Conservation (phyloP, 2,797 vertebrate genomes). For the Okamejei kenojei region DNA sequence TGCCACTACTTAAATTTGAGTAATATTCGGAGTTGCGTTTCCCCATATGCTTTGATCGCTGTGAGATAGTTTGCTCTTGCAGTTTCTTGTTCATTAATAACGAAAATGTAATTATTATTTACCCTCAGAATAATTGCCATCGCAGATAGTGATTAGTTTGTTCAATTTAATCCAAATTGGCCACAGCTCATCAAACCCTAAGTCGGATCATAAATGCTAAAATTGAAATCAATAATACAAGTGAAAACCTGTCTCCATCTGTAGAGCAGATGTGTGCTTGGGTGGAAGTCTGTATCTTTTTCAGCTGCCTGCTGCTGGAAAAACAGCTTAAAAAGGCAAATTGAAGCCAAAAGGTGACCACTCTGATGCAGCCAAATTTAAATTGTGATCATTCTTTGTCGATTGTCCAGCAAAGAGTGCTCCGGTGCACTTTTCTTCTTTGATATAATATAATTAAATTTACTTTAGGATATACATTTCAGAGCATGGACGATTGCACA, state of each 20-base stretch:
- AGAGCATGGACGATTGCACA: slow-evolving; percentile 10
- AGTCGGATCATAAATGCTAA: slow-evolving; percentile 13
- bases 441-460: background rate
- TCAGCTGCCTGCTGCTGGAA: background rate
- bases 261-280: background rate
- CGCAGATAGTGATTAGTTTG: slow-evolving; percentile 26
- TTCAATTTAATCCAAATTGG: slow-evolving; percentile 28
- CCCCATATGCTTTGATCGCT: background rate
- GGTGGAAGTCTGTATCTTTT: background rate
- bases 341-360: background rate
- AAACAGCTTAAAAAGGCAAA: background rate
- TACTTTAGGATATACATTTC: background rate
- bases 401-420: background rate
- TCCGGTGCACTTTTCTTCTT: background rate
- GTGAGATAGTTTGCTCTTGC: background rate
- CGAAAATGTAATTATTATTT: slow-evolving; percentile 27
- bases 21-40: background rate
- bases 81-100: background rate
- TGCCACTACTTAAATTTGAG: background rate
- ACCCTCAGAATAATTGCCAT: slow-evolving; percentile 21
- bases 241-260: background rate
- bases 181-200: slow-evolving; percentile 29
- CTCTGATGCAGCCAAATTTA: background rate
- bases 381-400: background rate
- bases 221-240: slow-evolving; percentile 30